Percentiles rank a stretch among this genome's conserved stretches.
Evolutionary conservation across 1,140 invertebrate species (phyloP).

Genomic region (Trichomalopsis sarcophagae): DNA sequence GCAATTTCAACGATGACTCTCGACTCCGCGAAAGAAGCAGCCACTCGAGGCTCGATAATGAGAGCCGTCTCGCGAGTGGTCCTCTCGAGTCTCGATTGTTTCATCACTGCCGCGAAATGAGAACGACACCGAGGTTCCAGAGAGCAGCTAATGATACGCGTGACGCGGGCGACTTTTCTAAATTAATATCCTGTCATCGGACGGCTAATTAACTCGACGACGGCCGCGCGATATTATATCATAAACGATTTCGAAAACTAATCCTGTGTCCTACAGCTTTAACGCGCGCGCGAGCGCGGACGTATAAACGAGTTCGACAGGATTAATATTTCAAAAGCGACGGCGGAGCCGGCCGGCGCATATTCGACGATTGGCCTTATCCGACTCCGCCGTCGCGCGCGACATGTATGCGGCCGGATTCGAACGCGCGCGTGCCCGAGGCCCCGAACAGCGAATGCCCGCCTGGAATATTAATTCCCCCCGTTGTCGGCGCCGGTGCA

Average conservation of each 20-base stretch:
- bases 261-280: not conserved
- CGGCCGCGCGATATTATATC: too few relatives aligned
- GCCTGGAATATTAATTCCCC: constrained; percentile 46
- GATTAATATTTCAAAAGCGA: constrained; percentile 50
- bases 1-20: not conserved
- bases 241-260: not conserved
- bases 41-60: not conserved
- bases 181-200: too few relatives aligned
- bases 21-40: not conserved
- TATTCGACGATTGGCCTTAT: constrained; percentile 49
- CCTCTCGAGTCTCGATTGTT: too few relatives aligned
- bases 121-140: too few relatives aligned
- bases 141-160: too few relatives aligned
- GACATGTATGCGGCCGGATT: constrained; percentile 15
- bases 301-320: not conserved
- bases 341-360: not conserved
- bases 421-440: constrained; percentile 27
- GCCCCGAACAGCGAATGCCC: not conserved
- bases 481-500: not conserved
- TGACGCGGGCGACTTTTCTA: too few relatives aligned
- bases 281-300: not conserved
- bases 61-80: not conserved
- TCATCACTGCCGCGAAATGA: too few relatives aligned
- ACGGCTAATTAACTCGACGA: too few relatives aligned
- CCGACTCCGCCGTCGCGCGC: not conserved